Evolutionary conservation across 2,797 vertebrate species (phyloP).

Genomic region (Halcyon smyrnensis): DNA sequence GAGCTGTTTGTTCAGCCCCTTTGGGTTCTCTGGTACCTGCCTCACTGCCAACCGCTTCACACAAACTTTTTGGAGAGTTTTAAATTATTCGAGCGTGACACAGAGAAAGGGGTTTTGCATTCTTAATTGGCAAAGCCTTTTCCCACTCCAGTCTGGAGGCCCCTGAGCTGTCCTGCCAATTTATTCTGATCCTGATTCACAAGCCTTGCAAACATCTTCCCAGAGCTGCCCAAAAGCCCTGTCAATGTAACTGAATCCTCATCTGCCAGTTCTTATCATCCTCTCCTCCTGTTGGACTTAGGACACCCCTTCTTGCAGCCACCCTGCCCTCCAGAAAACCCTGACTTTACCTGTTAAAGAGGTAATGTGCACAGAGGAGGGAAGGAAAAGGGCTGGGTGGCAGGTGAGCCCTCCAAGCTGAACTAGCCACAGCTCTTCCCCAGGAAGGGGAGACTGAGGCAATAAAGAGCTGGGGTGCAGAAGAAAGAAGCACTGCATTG

Average conservation of each 20-base stretch:
- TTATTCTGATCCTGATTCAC: conserved; percentile 41
- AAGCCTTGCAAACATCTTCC: conserved; percentile 30
- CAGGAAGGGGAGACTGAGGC: background rate
- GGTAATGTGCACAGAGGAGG: background rate
- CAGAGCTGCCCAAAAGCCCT: background rate
- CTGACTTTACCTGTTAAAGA: background rate
- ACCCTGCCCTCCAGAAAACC: background rate
- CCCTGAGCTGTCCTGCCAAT: conserved; percentile 48
- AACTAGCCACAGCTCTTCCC: background rate
- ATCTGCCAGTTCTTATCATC: background rate
- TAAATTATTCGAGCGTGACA: conserved; percentile 37
- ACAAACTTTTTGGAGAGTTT: conserved; percentile 36
- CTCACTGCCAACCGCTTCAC: conserved; percentile 42
- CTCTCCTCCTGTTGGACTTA: background rate
- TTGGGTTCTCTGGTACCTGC: conserved; percentile 48
- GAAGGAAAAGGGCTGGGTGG: background rate
- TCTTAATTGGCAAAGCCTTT: conserved; percentile 60
- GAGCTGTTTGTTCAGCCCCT: conserved; percentile 47
- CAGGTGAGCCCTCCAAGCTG: background rate
- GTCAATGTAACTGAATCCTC: background rate
- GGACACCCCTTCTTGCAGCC: background rate
- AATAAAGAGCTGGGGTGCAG: background rate
- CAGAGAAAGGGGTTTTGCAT: conserved; percentile 45
- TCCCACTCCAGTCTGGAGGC: background rate
- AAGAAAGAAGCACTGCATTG: background rate